Evolutionary conservation across 2,797 vertebrate genomes (phyloP), one percentile per base, ranked within the genome.

Genomic region (Mus minutoides): DNA sequence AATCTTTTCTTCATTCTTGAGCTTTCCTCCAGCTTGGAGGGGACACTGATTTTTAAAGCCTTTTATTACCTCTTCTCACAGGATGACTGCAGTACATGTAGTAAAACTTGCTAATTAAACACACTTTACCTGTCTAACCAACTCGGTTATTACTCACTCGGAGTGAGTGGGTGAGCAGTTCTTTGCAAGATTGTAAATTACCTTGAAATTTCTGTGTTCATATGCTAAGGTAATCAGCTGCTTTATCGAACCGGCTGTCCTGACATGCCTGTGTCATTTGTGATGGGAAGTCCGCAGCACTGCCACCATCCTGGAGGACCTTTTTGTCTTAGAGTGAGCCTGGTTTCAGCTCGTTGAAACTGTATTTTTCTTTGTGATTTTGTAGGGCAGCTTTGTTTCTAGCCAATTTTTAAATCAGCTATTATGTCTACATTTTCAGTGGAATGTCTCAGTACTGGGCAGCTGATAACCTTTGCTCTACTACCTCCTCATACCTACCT

Each of bases 391-490:
- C 56, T 77, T 58, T 78, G 92, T 93, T 79, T 86, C 67, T 56
- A 73, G 24, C 64, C 94, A 87, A 46, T 95, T 97, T 84, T 69
- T 91, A 58, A 93, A 11, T 54, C 9, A 64, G 17, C 79, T 87
- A 16, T 62, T 84, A 52, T 82, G 29, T 83, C 67, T 52, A n/a
- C 73, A n/a, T 93, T 58, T 83, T 90, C 31, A 79, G 0, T 62
- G 40, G 21, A 93, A 67, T 88, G 67, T 87, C 86, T 95, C 26
- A 60, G 77, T 71, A 94, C 91, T 92, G 96, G 95, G n/a, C 40
- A 88, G 92, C 54, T 71, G 92, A 97, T 97, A 96, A 95, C 96
- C 88, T 88, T 91, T 84, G 97, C 94, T 97, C 89, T 94, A 82
- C 77, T 64, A 8, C 58, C 90, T 88, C 91, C 76, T 93, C 56